A percentile compares a stretch with the other conserved stretches of the same genome.
These are phyloP conservation scores for Norana najaformis DNA, from an alignment of 2,888 invertebrate genomes.

Conservation along the genomic window DNA sequence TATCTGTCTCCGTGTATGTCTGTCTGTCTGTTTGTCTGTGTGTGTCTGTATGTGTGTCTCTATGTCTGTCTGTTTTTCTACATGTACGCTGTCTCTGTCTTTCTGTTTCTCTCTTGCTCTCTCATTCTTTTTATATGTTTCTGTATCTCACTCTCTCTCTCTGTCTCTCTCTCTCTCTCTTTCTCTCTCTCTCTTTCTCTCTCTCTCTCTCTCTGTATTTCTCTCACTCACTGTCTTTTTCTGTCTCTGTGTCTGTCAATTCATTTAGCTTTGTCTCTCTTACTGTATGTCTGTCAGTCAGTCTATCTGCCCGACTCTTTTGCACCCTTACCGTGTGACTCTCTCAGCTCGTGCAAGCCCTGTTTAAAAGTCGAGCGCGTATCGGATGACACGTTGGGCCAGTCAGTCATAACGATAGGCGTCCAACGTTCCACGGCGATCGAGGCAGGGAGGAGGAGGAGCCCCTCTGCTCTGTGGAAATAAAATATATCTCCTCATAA, in stretches of 20 bases:
- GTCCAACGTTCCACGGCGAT: not conserved
- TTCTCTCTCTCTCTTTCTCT: not conserved
- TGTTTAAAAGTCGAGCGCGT: not conserved
- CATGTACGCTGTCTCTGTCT: constrained; percentile 14
- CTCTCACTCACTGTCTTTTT: not conserved
- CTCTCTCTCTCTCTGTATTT: constrained; percentile 18
- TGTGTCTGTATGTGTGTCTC: constrained; percentile 15
- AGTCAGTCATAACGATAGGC: not conserved
- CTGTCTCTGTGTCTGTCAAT: constrained; percentile 23
- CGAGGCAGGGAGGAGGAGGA: not conserved
- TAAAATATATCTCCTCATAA: not conserved
- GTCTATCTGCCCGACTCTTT: not conserved
- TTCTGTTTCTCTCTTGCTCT: not conserved
- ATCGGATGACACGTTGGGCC: not conserved
- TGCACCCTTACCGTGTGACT: not conserved
- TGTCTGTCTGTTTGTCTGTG: not conserved
- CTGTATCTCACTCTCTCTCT: constrained; percentile 31
- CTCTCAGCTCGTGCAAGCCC: not conserved
- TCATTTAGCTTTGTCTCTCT: constrained; percentile 20
- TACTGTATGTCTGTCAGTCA: not conserved
- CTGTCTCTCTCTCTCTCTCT: constrained; percentile 2
- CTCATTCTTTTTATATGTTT: not conserved
- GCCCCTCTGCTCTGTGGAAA: not conserved
- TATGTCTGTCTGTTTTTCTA: not conserved
- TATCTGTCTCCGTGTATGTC: not conserved